Evolutionary conservation across 1,140 invertebrate genomes (phyloP).

Genomic region (Zaprionus tsacasi): DNA sequence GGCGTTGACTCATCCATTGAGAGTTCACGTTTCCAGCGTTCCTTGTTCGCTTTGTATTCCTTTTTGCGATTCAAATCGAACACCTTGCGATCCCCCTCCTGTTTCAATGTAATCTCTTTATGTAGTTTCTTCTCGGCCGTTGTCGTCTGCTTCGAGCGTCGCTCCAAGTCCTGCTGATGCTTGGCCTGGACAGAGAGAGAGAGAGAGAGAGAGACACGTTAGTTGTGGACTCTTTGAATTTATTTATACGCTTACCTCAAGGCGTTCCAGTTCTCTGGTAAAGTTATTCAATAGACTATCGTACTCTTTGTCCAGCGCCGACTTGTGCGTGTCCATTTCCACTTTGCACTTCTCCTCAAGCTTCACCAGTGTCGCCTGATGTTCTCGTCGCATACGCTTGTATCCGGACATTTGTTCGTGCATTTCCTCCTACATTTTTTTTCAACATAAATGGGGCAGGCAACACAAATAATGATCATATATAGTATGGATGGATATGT

Average conservation of each 20-base stretch:
- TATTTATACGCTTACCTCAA: constrained; percentile 86
- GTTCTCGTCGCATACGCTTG: constrained; percentile 98
- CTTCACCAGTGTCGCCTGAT: constrained; percentile 96
- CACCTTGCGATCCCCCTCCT: constrained; percentile 94
- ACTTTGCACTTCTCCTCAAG: constrained; percentile 97
- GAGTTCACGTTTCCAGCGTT: constrained; percentile 97
- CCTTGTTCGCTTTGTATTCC: constrained; percentile 99
- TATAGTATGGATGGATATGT: background rate
- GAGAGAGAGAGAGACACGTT: constrained; percentile 2
- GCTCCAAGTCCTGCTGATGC: constrained; percentile 95
- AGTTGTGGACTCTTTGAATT: background rate
- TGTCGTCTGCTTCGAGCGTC: constrained; percentile 94
- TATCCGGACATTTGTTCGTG: constrained; percentile 99
- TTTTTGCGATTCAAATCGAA: constrained; percentile 97
- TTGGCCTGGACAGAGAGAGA: constrained; percentile 85
- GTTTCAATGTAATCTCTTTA: constrained; percentile 95
- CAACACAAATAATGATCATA: constrained; percentile 46
- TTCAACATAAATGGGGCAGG: constrained; percentile 16
- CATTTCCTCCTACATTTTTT: constrained; percentile 92
- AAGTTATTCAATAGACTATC: constrained; percentile 96
- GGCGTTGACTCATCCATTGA: constrained; percentile 96
- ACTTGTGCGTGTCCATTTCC: constrained; percentile 98
- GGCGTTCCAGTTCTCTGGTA: constrained; percentile 95
- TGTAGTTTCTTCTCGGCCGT: constrained; percentile 96
- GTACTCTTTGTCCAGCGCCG: constrained; percentile 98